phyloP scores from a whole-genome alignment of 2,888 invertebrate species.

The Octodonta nipae region DNA sequence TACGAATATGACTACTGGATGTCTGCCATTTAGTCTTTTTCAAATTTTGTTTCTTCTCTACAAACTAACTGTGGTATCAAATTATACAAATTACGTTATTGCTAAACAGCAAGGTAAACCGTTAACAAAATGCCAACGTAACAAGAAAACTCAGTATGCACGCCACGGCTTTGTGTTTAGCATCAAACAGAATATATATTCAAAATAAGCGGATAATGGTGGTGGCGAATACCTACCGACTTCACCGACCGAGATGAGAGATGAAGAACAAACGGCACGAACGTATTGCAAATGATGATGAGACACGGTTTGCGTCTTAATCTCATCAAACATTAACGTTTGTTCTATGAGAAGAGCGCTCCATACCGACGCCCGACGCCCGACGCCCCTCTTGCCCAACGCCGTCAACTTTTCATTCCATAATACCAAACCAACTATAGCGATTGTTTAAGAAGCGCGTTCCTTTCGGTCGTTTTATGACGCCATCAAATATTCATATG shows the following conservation, averaged over 20 bases:
- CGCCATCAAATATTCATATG: constrained; percentile 19
- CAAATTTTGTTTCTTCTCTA: too few relatives aligned
- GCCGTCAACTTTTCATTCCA: not conserved
- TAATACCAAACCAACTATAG: too few relatives aligned
- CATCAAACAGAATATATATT: too few relatives aligned
- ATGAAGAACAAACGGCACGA: constrained; percentile 18
- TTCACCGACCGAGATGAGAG: constrained; percentile 18
- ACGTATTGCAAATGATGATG: constrained; percentile 26
- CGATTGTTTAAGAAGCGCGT: constrained; percentile 12
- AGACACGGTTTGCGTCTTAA: constrained; percentile 37
- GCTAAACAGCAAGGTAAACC: too few relatives aligned
- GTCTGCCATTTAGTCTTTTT: too few relatives aligned
- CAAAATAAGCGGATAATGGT: constrained; percentile 16
- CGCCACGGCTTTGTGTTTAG: too few relatives aligned
- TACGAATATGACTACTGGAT: too few relatives aligned
- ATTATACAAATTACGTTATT: too few relatives aligned
- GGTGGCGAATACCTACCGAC: too few relatives aligned
- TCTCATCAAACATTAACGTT: constrained; percentile 34
- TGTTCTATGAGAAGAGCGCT: constrained; percentile 10
- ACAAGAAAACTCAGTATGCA: too few relatives aligned
- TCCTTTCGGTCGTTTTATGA: constrained; percentile 14
- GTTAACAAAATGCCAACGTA: too few relatives aligned
- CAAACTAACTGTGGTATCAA: too few relatives aligned
- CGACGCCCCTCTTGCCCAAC: not conserved
- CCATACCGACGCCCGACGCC: constrained; percentile 7